A percentile compares a stretch with the other conserved stretches of the same genome.
Evolutionary conservation across 2,888 invertebrate genomes (phyloP).

Genomic region (Globia sparganii): DNA sequence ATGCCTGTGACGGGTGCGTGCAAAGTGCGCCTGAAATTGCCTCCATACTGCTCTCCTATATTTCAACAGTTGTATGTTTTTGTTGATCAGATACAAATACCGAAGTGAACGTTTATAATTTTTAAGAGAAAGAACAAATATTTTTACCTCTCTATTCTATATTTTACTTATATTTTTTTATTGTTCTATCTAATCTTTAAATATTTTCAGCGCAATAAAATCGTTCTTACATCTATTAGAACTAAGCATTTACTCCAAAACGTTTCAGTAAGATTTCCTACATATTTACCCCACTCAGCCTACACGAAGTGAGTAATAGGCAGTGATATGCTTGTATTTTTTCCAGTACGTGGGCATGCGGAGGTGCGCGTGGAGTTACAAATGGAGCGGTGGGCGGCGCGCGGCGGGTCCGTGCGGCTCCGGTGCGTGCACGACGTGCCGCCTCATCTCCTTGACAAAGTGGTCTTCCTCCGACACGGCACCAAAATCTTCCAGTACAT

Average conservation of each 20-base stretch:
- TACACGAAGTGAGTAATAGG: slow-evolving; percentile 23
- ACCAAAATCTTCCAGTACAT: slow-evolving; percentile 95
- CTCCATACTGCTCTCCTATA: slow-evolving; percentile 48
- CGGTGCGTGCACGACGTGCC: slow-evolving; percentile 94
- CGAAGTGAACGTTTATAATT: not conserved
- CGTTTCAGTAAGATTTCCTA: not conserved
- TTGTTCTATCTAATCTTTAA: not conserved
- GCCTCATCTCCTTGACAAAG: slow-evolving; percentile 94
- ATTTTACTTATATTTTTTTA: too few species aligned
- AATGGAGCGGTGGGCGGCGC: slow-evolving; percentile 93
- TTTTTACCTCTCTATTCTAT: not conserved
- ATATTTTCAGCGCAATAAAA: not conserved
- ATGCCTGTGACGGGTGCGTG: slow-evolving; percentile 62
- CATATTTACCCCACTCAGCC: not conserved
- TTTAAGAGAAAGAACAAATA: not conserved
- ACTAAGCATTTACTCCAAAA: slow-evolving; percentile 7
- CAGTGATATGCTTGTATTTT: slow-evolving; percentile 46
- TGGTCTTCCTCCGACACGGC: slow-evolving; percentile 93
- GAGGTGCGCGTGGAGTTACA: slow-evolving; percentile 92
- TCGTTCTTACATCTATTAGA: slow-evolving; percentile 2
- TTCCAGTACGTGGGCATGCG: slow-evolving; percentile 86
- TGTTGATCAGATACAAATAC: slow-evolving; percentile 19
- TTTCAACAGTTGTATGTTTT: slow-evolving; percentile 45
- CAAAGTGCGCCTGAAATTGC: slow-evolving; percentile 53
- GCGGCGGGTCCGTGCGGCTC: slow-evolving; percentile 93